phyloP scores from a whole-genome alignment of 2,888 invertebrate genomes.

The Cartodere bifasciata region DNA sequence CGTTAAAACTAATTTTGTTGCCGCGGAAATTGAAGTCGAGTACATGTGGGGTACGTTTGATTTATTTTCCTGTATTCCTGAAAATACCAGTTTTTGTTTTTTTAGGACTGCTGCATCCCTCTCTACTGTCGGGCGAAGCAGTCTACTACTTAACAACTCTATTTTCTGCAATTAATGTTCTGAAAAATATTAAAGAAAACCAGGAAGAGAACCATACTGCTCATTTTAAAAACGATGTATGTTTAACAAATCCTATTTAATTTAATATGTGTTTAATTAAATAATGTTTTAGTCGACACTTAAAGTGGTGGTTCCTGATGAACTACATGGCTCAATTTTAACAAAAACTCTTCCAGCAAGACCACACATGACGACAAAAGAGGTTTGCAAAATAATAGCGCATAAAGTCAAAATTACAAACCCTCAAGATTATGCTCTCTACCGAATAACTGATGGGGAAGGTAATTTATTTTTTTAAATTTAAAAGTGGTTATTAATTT shows the following conservation, averaged over 20 bases:
- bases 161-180: slow-evolving; percentile 81
- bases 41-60: slow-evolving; percentile 86
- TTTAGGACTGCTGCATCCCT: slow-evolving; percentile 67
- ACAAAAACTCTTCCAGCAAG: slow-evolving; percentile 86
- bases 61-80: too few relatives aligned
- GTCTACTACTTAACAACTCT: slow-evolving; percentile 91
- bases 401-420: slow-evolving; percentile 92
- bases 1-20: slow-evolving; percentile 77
- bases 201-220: slow-evolving; percentile 29
- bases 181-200: slow-evolving; percentile 49
- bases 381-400: slow-evolving; percentile 88
- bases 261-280: slow-evolving; percentile 10
- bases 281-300: slow-evolving; percentile 48
- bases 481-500: background rate
- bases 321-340: slow-evolving; percentile 81
- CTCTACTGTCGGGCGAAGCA: slow-evolving; percentile 81
- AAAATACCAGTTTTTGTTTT: slow-evolving; percentile 4
- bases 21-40: slow-evolving; percentile 90
- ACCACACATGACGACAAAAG: slow-evolving; percentile 84
- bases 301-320: slow-evolving; percentile 87
- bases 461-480: slow-evolving; percentile 40
- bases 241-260: too few relatives aligned
- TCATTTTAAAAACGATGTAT: slow-evolving; percentile 33
- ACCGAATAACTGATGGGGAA: slow-evolving; percentile 80
- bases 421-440: slow-evolving; percentile 91